phyloP scores from a whole-genome alignment of 2,797 vertebrate genomes.

The Prunella strophiata region DNA sequence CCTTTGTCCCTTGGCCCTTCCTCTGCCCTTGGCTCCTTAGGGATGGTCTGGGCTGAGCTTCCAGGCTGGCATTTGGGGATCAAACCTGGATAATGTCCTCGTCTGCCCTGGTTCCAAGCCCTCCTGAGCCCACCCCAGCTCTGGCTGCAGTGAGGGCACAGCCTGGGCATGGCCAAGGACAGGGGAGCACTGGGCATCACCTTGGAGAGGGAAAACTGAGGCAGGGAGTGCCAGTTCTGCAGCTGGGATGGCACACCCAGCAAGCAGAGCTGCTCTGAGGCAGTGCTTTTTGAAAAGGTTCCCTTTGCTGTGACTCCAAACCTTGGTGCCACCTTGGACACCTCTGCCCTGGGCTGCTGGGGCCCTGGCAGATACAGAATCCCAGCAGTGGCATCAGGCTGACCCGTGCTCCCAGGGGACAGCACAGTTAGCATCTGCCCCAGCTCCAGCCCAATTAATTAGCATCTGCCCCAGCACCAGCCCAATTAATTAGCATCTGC shows the following conservation, averaged over 20 bases:
- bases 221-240: neutral
- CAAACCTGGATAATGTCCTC: neutral
- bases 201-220: neutral
- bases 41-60: neutral
- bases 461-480: neutral
- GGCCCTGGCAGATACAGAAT: neutral
- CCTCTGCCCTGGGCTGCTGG: neutral
- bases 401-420: conserved; percentile 15
- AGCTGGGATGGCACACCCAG: neutral
- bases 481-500: neutral
- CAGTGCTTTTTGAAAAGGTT: neutral
- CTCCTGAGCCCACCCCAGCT: rapidly evolving
- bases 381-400: neutral
- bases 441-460: no score
- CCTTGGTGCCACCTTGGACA: neutral
- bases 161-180: no score
- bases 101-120: no score
- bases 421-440: conserved; percentile 10
- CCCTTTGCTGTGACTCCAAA: neutral
- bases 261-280: neutral
- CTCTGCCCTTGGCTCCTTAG: neutral
- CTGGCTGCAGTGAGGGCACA: neutral
- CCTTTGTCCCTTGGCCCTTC: neutral
- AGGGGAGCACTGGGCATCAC: no score
- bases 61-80: neutral